Evolutionary conservation across 2,113 vertebrate species (phyloP).

Genomic region (Upupa epops): DNA sequence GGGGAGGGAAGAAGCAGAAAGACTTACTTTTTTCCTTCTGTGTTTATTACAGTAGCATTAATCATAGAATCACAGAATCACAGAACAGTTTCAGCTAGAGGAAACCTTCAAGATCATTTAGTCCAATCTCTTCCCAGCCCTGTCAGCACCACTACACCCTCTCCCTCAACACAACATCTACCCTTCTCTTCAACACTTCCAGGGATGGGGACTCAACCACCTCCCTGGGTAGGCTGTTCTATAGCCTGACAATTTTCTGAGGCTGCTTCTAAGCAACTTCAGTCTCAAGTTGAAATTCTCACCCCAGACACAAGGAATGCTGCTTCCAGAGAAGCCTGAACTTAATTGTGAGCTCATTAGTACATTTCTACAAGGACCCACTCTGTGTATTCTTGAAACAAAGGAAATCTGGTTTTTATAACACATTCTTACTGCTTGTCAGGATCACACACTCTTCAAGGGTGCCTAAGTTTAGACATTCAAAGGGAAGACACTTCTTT

Average conservation of each 20-base stretch:
- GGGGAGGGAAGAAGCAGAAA: background rate
- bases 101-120: too few relatives aligned
- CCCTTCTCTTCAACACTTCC: too few relatives aligned
- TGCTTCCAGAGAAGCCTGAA: background rate
- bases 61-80: too few relatives aligned
- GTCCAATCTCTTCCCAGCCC: too few relatives aligned
- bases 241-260: too few relatives aligned
- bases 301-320: background rate
- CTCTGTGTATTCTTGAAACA: background rate
- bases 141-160: too few relatives aligned
- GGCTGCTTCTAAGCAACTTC: too few relatives aligned
- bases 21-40: background rate
- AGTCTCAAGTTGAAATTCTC: background rate
- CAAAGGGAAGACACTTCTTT: background rate
- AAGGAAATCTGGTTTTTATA: background rate
- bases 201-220: too few relatives aligned
- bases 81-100: too few relatives aligned
- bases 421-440: background rate
- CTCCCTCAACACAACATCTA: too few relatives aligned
- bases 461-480: background rate
- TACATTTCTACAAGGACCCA: background rate
- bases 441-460: background rate
- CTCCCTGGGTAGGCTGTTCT: too few relatives aligned
- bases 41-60: background rate
- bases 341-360: background rate